Percentiles rank a stretch among this genome's conserved stretches.
Conservation (phyloP, 1,140 invertebrate species). For the Linepithema humile region DNA sequence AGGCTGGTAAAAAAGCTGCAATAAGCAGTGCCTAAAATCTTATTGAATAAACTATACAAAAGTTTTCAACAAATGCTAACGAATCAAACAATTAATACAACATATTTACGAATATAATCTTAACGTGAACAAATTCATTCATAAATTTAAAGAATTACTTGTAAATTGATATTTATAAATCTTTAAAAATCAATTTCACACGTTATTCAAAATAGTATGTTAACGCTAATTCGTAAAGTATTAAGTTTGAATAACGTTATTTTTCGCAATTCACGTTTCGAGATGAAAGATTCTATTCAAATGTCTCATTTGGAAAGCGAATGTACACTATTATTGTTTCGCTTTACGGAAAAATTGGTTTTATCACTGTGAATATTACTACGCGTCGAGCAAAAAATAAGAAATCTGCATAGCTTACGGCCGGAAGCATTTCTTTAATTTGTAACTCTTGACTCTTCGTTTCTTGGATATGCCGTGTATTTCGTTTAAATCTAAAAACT, state of each 20-base stretch:
- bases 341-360: slow-evolving; percentile 29
- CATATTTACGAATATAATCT: not conserved
- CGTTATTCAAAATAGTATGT: not conserved
- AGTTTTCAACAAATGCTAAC: slow-evolving; percentile 3
- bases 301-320: slow-evolving; percentile 18
- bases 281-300: not conserved
- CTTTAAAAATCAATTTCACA: not conserved
- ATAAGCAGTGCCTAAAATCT: not conserved
- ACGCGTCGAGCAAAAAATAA: slow-evolving; percentile 58
- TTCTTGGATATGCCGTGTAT: slow-evolving; percentile 74
- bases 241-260: slow-evolving; percentile 8
- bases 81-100: slow-evolving; percentile 24
- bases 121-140: not conserved
- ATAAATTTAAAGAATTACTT: not conserved
- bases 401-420: slow-evolving; percentile 63
- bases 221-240: not conserved
- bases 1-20: not conserved
- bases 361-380: not conserved
- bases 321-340: slow-evolving; percentile 61
- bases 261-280: not conserved
- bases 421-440: slow-evolving; percentile 69
- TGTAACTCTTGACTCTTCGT: slow-evolving; percentile 65
- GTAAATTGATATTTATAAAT: not conserved
- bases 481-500: slow-evolving; percentile 73
- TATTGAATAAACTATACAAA: slow-evolving; percentile 17